Base-by-base conservation (phyloP, 2,797 vertebrate species). In the Silurus lanzhouensis region DNA sequence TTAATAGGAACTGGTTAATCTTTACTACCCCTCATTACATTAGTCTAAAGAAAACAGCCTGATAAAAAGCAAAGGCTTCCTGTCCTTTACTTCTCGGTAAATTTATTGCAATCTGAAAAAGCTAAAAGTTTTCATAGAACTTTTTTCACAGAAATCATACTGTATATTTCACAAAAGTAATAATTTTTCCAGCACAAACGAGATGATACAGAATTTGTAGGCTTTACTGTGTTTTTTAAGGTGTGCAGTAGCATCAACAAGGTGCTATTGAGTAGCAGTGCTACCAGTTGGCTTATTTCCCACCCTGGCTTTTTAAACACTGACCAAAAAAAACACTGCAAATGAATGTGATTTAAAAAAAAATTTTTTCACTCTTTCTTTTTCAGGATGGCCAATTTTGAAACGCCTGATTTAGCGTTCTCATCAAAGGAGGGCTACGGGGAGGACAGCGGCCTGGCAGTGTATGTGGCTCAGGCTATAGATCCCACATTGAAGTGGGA, bases 301-400 rank as follows among this genome's bases (percentile, higher is more conserved):
- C 76, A 68, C 58, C 72, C 84, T 68, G 22, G 86, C 84, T 81
- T 94, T 82, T 94, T 94, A 94, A 93, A 64, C 48, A 20, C 77
- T 81, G 93, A 95, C 94, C 94, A 95, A 95, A 93, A 95, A 93
- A 91, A 89, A 89, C 89, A 88, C 57, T 44, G 61, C 57, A 80
- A 79, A 85, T 86, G 78, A 86, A 87, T 86, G 31, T 61, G 10
- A 60, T 61, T 25, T 1, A 31, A 3, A 31, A 31, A 31, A 3
- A 3, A 67, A 81, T 88, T 89, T 82, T 80, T 74, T 20, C 79
- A 66, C 85, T 84, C 80, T 83, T 79, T 84, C 81, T 85, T 87
- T 81, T 63, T n/a, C 81, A 99, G 98, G 80, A 94, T 99, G 95
- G 96, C 97, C 83, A 99, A 99, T 93, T 99, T 99, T 88, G 93